Conservation (phyloP, 2,113 vertebrate genomes). For the Rhea pennata region DNA sequence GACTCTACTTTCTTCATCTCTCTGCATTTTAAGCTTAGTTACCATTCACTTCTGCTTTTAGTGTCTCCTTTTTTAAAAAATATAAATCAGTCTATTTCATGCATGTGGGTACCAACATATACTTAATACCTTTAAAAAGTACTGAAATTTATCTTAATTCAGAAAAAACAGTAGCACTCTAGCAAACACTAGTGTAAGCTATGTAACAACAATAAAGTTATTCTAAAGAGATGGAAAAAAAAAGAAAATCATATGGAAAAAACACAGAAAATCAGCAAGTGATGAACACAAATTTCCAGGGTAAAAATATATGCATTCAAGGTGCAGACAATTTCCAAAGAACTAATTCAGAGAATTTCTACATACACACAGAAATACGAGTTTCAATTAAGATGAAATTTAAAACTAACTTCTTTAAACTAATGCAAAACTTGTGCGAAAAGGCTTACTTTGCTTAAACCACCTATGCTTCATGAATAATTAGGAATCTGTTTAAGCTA, state of each 20-base stretch:
- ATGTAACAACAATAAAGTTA: background rate
- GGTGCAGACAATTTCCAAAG: background rate
- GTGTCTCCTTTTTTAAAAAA: background rate
- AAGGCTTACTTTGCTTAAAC: background rate
- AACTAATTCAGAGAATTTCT: background rate
- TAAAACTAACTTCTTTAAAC: background rate
- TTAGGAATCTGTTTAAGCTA: background rate
- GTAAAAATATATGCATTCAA: background rate
- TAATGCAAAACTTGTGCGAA: background rate
- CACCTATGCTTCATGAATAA: background rate
- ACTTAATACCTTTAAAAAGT: background rate
- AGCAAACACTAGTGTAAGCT: background rate
- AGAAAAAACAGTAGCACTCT: background rate
- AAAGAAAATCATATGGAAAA: background rate
- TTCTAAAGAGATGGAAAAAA: background rate
- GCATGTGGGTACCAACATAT: rapidly evolving
- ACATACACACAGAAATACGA: rapidly evolving
- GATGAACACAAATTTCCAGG: background rate
- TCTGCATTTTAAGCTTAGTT: background rate
- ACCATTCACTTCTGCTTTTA: background rate
- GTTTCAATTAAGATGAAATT: background rate
- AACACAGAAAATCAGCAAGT: background rate
- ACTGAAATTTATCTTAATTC: background rate
- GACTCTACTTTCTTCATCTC: background rate
- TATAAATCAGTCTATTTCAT: background rate